Evolutionary conservation across 2,113 vertebrate genomes (phyloP).

Genomic region (Leptobrachium leishanense): DNA sequence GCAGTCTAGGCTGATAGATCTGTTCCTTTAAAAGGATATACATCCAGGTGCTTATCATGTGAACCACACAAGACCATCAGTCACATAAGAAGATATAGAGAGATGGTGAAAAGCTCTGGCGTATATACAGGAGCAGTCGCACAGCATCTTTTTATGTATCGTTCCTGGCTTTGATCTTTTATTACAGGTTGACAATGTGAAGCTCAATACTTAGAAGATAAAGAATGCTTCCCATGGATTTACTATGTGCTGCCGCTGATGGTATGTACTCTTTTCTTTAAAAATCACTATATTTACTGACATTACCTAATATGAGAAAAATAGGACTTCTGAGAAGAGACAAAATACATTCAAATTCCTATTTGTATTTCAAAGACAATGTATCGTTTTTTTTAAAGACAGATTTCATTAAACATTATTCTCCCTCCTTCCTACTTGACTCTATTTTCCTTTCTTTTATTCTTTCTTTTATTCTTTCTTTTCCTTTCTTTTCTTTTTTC

Average conservation of each 20-base stretch:
- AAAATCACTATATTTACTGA: not conserved
- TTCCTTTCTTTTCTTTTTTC: no score
- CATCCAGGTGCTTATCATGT: not conserved
- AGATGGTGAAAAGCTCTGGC: not conserved
- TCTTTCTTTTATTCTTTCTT: no score
- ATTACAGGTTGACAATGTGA: slow-evolving; percentile 12
- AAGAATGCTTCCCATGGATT: not conserved
- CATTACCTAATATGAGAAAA: not conserved
- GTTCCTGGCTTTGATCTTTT: slow-evolving; percentile 7
- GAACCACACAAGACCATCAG: not conserved
- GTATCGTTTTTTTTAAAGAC: no score
- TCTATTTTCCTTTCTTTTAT: no score
- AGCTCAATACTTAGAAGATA: slow-evolving; percentile 4
- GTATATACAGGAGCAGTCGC: slow-evolving; percentile 4
- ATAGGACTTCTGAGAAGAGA: no score
- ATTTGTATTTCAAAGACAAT: no score
- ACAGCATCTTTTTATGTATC: not conserved
- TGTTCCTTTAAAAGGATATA: not conserved
- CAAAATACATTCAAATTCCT: no score
- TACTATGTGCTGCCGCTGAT: not conserved
- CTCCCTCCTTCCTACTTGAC: no score
- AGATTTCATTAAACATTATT: no score
- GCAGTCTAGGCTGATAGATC: not conserved
- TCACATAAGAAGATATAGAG: not conserved
- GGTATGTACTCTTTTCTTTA: slow-evolving; percentile 9